These are phyloP conservation scores for Euzophera pinguis DNA, from an alignment of 2,888 invertebrate species.

Conservation along the genomic window DNA sequence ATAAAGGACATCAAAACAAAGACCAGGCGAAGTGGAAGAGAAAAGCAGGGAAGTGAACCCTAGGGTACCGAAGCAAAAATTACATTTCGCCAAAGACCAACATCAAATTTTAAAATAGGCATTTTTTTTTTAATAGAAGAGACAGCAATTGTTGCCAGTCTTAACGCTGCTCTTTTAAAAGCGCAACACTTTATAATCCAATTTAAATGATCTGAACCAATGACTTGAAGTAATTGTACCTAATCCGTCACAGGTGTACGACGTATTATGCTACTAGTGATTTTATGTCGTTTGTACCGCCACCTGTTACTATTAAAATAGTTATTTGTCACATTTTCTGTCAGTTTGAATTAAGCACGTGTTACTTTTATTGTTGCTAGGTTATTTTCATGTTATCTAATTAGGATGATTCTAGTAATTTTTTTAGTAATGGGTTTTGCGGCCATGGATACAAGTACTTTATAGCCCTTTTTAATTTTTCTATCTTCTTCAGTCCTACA, in stretches of 20 bases:
- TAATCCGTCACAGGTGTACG: constrained; percentile 27
- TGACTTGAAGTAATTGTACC: constrained; percentile 20
- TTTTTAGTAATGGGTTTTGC: too few relatives aligned
- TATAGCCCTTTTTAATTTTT: too few relatives aligned
- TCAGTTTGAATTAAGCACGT: neutral
- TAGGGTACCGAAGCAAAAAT: too few relatives aligned
- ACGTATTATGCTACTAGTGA: neutral
- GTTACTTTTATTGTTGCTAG: neutral
- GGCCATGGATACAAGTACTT: too few relatives aligned
- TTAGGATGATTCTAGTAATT: neutral
- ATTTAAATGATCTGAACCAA: constrained; percentile 26
- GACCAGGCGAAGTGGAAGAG: too few relatives aligned
- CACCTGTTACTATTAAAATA: neutral
- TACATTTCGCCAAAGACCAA: too few relatives aligned
- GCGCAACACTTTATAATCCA: constrained; percentile 36
- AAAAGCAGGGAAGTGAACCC: too few relatives aligned
- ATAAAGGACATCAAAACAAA: too few relatives aligned
- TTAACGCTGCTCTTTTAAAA: constrained; percentile 27
- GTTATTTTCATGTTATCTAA: too few relatives aligned
- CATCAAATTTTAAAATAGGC: neutral
- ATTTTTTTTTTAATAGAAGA: neutral
- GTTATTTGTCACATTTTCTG: neutral
- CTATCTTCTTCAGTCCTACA: too few relatives aligned
- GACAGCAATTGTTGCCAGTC: neutral
- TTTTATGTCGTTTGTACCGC: neutral